Percentiles rank a stretch among this genome's conserved stretches.
Conservation (phyloP, 2,888 invertebrate genomes). For the Reticulitermes lucifugus region DNA sequence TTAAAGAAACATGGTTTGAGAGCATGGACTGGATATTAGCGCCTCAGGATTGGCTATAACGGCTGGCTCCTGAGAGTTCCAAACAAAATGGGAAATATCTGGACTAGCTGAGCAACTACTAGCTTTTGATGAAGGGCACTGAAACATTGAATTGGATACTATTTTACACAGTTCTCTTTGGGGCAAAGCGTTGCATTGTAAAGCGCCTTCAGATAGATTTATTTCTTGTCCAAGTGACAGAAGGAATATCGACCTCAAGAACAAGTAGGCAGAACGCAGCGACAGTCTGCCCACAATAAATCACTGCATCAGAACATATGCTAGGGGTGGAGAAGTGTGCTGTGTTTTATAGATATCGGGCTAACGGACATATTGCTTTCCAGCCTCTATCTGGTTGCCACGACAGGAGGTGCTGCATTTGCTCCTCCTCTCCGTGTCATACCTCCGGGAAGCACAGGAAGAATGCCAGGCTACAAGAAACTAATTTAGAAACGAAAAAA, state of each 20-base stretch:
- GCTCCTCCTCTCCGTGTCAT: neutral
- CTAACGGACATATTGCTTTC: neutral
- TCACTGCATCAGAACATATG: neutral
- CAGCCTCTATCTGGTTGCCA: slow-evolving; percentile 8
- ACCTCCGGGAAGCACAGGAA: neutral
- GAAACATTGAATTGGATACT: no score
- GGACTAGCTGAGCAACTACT: no score
- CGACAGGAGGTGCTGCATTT: neutral
- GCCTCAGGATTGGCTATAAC: no score
- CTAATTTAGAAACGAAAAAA: neutral
- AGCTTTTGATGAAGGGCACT: no score
- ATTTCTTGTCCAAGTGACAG: neutral
- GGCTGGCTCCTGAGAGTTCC: no score
- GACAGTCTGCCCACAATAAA: neutral
- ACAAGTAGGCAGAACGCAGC: neutral
- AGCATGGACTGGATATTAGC: no score
- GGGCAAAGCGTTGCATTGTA: neutral
- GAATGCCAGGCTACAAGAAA: slow-evolving; percentile 2
- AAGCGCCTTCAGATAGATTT: neutral
- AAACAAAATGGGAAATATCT: no score
- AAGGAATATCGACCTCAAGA: neutral
- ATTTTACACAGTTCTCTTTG: neutral
- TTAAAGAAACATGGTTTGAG: no score
- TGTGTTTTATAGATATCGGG: neutral
- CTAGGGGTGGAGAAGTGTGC: neutral